A percentile compares a stretch with the other conserved stretches of the same genome.
Conservation (phyloP, 2,113 vertebrate species). For the Varanus komodoensis region DNA sequence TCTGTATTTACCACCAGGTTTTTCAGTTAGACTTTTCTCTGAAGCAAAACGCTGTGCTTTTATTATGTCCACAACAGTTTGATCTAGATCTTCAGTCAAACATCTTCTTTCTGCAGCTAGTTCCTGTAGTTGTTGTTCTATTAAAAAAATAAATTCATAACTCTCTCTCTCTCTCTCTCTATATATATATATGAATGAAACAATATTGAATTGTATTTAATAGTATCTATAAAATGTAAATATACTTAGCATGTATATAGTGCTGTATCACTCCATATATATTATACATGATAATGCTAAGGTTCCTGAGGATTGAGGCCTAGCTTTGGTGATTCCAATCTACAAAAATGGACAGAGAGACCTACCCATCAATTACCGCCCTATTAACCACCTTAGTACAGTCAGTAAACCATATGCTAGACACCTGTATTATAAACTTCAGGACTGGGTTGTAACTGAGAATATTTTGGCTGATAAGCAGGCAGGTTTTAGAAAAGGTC, state of each 20-base stretch:
- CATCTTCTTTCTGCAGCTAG: not conserved
- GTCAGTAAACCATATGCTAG: no score
- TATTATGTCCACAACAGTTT: not conserved
- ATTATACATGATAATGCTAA: not conserved
- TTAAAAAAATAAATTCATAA: not conserved
- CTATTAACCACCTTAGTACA: no score
- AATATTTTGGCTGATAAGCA: no score
- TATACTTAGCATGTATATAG: not conserved
- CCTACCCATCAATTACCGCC: no score
- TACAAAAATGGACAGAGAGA: no score
- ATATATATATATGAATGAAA: not conserved
- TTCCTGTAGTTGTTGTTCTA: not conserved
- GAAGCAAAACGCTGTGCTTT: not conserved
- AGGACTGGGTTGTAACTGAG: no score
- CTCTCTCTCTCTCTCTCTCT: not conserved
- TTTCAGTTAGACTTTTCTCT: not conserved
- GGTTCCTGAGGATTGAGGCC: no score
- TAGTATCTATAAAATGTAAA: not conserved
- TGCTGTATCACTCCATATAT: not conserved
- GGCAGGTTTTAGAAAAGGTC: no score
- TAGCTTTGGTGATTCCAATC: no score
- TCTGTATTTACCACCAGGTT: conserved; percentile 5
- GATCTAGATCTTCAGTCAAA: not conserved
- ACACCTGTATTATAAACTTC: no score
- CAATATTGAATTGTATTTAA: not conserved